phyloP scores from a whole-genome alignment of 2,113 vertebrate genomes.

The Oncorhynchus mykiss region DNA sequence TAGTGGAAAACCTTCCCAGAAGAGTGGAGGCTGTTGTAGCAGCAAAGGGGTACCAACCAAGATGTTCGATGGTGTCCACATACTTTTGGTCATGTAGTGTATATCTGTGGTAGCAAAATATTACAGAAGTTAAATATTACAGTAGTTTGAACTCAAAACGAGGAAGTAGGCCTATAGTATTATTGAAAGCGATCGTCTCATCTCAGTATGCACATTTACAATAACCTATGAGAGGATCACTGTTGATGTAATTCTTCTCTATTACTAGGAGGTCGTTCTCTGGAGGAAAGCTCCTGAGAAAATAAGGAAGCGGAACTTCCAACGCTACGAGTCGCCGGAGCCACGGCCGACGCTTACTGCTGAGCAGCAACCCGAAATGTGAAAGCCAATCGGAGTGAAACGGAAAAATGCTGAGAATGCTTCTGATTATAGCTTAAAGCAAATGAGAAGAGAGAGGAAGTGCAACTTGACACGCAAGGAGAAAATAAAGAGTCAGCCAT shows the following conservation, averaged over 20 bases:
- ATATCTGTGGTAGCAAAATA: neutral
- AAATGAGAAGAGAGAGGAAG: slow-evolving; percentile 67
- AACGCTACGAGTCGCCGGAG: slow-evolving; percentile 94
- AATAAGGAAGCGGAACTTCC: slow-evolving; percentile 94
- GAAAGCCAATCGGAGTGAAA: slow-evolving; percentile 48
- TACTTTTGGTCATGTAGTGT: no score
- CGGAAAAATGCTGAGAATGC: slow-evolving; percentile 14
- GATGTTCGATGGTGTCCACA: no score
- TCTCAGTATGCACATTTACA: no score
- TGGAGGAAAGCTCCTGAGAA: slow-evolving; percentile 99
- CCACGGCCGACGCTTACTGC: slow-evolving; percentile 81
- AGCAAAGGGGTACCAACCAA: no score
- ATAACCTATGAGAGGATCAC: no score
- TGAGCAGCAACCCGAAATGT: slow-evolving; percentile 85
- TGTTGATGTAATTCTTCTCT: neutral
- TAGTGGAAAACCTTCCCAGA: no score
- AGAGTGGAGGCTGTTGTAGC: no score
- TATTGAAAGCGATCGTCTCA: no score
- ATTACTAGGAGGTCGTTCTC: slow-evolving; percentile 89
- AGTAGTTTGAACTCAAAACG: no score
- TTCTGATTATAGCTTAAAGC: slow-evolving; percentile 5
- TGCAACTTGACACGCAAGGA: slow-evolving; percentile 80
- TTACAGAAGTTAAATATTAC: no score
- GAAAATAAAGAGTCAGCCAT: slow-evolving; percentile 60
- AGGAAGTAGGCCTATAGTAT: no score